These are phyloP conservation scores for Yponomeuta cagnagella DNA, from an alignment of 2,888 invertebrate genomes.

Conservation along the genomic window DNA sequence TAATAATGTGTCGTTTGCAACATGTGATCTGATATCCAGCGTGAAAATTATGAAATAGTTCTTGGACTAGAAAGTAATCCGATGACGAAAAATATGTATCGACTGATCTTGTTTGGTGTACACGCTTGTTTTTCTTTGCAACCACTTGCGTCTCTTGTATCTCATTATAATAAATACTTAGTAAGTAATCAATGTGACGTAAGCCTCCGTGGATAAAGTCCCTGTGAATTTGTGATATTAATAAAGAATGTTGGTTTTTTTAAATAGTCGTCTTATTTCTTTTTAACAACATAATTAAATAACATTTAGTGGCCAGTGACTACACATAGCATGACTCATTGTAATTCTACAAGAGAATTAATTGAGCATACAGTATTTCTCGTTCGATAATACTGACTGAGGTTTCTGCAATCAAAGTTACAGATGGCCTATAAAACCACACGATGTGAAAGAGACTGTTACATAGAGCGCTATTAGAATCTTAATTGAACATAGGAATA, in stretches of 20 bases:
- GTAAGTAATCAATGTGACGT: constrained; percentile 27
- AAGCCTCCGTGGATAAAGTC: constrained; percentile 45
- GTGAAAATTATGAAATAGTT: constrained; percentile 29
- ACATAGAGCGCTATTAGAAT: not conserved
- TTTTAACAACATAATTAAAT: not conserved
- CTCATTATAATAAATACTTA: constrained; percentile 1
- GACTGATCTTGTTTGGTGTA: constrained; percentile 33
- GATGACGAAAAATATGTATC: constrained; percentile 24
- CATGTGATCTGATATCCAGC: constrained; percentile 20
- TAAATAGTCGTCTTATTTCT: constrained; percentile 25
- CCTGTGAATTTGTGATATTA: constrained; percentile 73
- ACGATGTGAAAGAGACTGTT: not conserved
- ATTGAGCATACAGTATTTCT: not conserved
- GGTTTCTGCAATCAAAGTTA: not conserved
- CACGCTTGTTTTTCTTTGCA: constrained; percentile 2
- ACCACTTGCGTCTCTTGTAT: constrained; percentile 4
- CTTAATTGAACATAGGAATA: not conserved
- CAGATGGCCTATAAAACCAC: constrained; percentile 1
- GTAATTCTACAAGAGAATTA: not conserved
- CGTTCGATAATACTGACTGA: not conserved
- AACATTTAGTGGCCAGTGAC: not conserved
- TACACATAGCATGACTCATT: not conserved
- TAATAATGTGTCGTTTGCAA: constrained; percentile 24
- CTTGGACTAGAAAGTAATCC: constrained; percentile 4
- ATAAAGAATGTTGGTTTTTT: constrained; percentile 56